Conservation (phyloP, 2,113 vertebrate genomes). For the Trochalopteron elliotii region DNA sequence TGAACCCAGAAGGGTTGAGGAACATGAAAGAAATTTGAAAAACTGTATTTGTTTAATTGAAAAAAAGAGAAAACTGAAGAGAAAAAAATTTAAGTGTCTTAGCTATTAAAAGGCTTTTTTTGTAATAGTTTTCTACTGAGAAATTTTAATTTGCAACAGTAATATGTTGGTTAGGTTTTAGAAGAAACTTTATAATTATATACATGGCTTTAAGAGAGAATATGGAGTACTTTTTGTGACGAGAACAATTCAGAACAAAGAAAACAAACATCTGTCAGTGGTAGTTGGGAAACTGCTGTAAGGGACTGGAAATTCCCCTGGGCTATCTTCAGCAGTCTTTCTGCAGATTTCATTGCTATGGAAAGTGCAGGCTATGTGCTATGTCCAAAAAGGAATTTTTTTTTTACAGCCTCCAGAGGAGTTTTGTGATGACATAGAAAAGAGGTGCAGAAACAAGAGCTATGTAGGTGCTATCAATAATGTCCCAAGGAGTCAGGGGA, state of each 20-base stretch:
- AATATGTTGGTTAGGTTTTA: not conserved
- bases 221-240: not conserved
- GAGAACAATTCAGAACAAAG: not conserved
- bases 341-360: not conserved
- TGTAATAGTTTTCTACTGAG: not conserved
- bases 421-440: not conserved
- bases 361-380: not conserved
- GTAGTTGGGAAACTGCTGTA: not conserved
- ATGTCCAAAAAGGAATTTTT: not conserved
- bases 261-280: not conserved
- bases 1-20: not conserved
- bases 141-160: not conserved
- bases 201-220: not conserved
- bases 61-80: not conserved
- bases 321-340: not conserved
- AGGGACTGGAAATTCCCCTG: not conserved
- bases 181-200: not conserved
- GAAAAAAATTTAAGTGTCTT: not conserved
- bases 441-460: not conserved
- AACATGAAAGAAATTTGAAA: not conserved
- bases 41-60: not conserved
- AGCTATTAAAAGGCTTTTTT: not conserved
- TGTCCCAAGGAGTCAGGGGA: not conserved
- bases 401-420: not conserved
- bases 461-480: rapidly evolving